These are phyloP conservation scores for Lota lota DNA, from an alignment of 2,113 vertebrate genomes.

Conservation along the genomic window DNA sequence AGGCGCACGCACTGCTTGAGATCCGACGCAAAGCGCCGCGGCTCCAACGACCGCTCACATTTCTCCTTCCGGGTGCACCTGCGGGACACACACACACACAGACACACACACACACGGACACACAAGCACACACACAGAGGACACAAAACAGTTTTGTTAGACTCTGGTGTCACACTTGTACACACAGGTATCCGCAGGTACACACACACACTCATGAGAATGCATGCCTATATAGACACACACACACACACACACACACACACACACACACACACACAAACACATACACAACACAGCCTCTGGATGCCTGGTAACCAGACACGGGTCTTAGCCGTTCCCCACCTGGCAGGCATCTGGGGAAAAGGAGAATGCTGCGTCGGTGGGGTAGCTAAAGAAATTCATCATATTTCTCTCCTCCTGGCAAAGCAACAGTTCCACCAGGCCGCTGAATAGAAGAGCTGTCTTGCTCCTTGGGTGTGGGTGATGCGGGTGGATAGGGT, in stretches of 20 bases:
- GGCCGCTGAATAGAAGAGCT: conserved; percentile 40
- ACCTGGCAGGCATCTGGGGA: conserved; percentile 54
- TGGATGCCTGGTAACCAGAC: conserved; percentile 45
- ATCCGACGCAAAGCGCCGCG: conserved; percentile 90
- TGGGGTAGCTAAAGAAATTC: conserved; percentile 44
- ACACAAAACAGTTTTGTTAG: no score
- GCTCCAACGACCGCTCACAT: conserved; percentile 89
- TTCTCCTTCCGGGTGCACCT: conserved; percentile 95
- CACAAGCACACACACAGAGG: conserved; percentile 17
- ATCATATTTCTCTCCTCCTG: conserved; percentile 57
- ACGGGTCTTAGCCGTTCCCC: conserved; percentile 30
- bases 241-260: not conserved
- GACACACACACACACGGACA: conserved; percentile 21
- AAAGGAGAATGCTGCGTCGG: conserved; percentile 44
- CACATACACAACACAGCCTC: not conserved
- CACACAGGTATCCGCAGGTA: conserved; percentile 12
- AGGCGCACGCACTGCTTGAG: conserved; percentile 96
- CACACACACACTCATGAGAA: conserved; percentile 11
- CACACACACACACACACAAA: not conserved
- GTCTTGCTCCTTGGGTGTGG: conserved; percentile 4
- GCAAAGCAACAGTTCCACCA: conserved; percentile 23
- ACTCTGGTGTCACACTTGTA: not conserved
- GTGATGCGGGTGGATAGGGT: not conserved
- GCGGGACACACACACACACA: conserved; percentile 38
- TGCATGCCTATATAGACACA: not conserved